Conservation (phyloP, 2,113 vertebrate genomes). For the Polyodon spathula region DNA sequence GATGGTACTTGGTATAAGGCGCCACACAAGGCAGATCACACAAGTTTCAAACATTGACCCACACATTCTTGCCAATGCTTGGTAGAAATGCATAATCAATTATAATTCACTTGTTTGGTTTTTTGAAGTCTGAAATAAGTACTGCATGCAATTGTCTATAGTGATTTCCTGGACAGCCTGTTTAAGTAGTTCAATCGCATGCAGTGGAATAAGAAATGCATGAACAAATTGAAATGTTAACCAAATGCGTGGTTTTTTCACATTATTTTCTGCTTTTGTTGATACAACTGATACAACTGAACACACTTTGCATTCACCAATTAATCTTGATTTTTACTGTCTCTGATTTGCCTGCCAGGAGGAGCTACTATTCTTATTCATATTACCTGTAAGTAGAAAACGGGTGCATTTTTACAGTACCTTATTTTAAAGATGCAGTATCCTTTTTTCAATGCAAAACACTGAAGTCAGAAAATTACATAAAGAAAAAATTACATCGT, state of each 20-base stretch:
- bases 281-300: conserved; percentile 74
- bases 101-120: conserved; percentile 39
- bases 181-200: conserved; percentile 60
- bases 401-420: conserved; percentile 57
- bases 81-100: too few relatives aligned
- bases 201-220: conserved; percentile 62
- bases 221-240: conserved; percentile 65
- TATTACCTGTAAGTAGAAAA: conserved; percentile 99
- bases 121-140: conserved; percentile 37
- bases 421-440: conserved; percentile 94
- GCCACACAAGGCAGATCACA: too few relatives aligned
- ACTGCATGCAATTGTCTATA: conserved; percentile 64
- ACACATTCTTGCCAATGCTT: too few relatives aligned
- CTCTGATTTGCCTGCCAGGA: conserved; percentile 99
- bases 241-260: too few relatives aligned
- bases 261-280: conserved; percentile 72
- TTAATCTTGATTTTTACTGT: conserved; percentile 89
- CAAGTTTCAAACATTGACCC: too few relatives aligned
- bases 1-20: too few relatives aligned
- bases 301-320: conserved; percentile 96
- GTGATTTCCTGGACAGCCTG: conserved; percentile 25
- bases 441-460: conserved; percentile 92
- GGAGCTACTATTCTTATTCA: conserved; percentile 99
- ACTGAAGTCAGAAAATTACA: conserved; percentile 51
- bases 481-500: conserved; percentile 31